Conservation (phyloP, 2,888 invertebrate species). For the Encarsia formosa region DNA sequence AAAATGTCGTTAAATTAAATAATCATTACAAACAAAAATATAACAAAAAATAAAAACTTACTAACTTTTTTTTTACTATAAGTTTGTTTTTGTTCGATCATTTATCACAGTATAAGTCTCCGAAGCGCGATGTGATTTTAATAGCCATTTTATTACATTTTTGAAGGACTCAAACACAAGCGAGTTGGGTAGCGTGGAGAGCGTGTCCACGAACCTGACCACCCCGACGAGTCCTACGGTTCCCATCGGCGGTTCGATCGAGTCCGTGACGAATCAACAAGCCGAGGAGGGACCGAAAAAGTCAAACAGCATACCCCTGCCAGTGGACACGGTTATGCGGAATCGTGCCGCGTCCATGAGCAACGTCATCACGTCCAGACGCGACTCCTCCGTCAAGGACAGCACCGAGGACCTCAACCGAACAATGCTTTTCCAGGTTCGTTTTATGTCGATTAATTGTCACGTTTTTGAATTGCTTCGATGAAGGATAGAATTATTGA, state of each 20-base stretch:
- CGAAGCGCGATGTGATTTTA: no score
- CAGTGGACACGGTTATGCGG: constrained; percentile 45
- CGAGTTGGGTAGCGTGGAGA: constrained; percentile 45
- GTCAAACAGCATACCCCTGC: constrained; percentile 35
- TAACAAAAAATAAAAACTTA: no score
- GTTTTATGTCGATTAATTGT: not conserved
- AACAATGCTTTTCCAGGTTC: constrained; percentile 85
- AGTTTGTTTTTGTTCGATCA: no score
- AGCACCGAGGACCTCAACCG: constrained; percentile 66
- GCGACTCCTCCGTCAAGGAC: constrained; percentile 40
- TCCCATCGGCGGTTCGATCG: constrained; percentile 41
- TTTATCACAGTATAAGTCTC: no score
- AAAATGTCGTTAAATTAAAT: no score
- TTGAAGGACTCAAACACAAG: constrained; percentile 43
- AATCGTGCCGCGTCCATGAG: constrained; percentile 52
- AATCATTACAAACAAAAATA: no score
- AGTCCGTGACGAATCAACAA: constrained; percentile 36
- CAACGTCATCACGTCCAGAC: constrained; percentile 43
- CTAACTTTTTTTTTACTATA: no score
- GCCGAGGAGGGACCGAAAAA: constrained; percentile 26
- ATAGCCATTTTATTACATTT: no score
- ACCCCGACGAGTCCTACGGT: constrained; percentile 39
- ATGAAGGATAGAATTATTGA: no score
- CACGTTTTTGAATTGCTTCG: not conserved
- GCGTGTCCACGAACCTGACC: constrained; percentile 44